These are phyloP conservation scores for Poeciliopsis paucimaculata DNA, from an alignment of 2,797 vertebrate species.

Conservation along the genomic window DNA sequence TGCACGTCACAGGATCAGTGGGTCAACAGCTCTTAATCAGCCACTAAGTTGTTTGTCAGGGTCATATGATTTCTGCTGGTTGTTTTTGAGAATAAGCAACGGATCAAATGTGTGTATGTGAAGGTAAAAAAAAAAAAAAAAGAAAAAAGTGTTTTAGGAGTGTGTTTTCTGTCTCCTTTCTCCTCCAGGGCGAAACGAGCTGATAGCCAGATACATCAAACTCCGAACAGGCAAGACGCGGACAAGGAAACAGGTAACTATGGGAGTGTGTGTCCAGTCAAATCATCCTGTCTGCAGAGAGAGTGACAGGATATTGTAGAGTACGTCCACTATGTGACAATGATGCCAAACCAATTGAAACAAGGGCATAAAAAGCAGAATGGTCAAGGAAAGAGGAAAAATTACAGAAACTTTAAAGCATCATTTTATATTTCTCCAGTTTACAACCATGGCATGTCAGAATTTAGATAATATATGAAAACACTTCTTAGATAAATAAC, in stretches of 20 bases:
- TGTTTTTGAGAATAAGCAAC: conserved; percentile 24
- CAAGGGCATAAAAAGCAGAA: background rate
- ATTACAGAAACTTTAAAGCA: background rate
- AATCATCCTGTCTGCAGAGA: conserved; percentile 11
- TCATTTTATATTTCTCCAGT: background rate
- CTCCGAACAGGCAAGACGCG: conserved; percentile 97
- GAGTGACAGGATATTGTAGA: conserved; percentile 12
- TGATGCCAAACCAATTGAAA: background rate
- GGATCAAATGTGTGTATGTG: conserved; percentile 19
- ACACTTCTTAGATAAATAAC: background rate
- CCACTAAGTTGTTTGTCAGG: conserved; percentile 56
- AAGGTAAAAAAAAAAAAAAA: background rate
- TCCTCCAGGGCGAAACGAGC: conserved; percentile 93
- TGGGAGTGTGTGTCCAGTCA: conserved; percentile 20
- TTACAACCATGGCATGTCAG: background rate
- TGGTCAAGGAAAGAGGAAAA: background rate
- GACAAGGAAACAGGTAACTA: conserved; percentile 94
- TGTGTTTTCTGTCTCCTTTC: conserved; percentile 35
- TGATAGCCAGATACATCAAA: conserved; percentile 99
- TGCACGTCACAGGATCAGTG: conserved; percentile 72
- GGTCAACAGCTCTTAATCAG: conserved; percentile 67
- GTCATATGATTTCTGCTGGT: conserved; percentile 57
- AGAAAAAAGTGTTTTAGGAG: conserved; percentile 29
- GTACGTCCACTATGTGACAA: background rate
- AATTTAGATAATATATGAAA: background rate